Evolutionary conservation across 2,113 vertebrate species (phyloP).

Genomic region (Oncorhynchus masou): DNA sequence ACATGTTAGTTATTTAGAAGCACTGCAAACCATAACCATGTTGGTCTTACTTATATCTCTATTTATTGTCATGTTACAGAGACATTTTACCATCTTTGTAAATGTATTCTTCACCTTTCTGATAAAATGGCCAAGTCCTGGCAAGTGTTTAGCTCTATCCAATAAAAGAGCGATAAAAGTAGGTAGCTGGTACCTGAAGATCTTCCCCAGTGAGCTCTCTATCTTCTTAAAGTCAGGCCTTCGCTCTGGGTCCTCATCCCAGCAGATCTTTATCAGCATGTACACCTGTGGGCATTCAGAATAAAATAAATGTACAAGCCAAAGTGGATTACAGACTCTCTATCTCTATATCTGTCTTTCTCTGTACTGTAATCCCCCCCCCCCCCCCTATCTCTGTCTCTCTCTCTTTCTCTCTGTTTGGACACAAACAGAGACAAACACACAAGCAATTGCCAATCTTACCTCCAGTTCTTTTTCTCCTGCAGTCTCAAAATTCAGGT

Average conservation of each 20-base stretch:
- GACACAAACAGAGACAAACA: background rate
- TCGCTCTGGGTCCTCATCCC: slow-evolving; percentile 96
- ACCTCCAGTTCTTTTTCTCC: slow-evolving; percentile 88
- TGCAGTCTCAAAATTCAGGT: slow-evolving; percentile 79
- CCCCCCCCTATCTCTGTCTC: too few species aligned
- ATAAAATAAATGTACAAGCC: background rate
- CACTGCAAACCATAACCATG: too few species aligned
- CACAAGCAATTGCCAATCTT: slow-evolving; percentile 19
- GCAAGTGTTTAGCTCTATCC: too few species aligned
- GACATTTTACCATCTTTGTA: too few species aligned
- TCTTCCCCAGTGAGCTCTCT: slow-evolving; percentile 86
- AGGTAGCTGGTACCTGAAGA: slow-evolving; percentile 81
- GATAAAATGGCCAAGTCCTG: too few species aligned
- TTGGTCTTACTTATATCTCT: too few species aligned
- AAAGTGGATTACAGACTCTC: background rate
- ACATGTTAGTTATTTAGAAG: too few species aligned
- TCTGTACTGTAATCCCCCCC: too few species aligned
- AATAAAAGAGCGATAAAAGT: background rate
- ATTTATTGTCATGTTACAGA: too few species aligned
- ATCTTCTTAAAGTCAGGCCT: slow-evolving; percentile 96
- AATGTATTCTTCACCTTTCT: too few species aligned
- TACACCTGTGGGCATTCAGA: slow-evolving; percentile 68
- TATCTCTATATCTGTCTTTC: background rate
- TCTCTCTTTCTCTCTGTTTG: background rate
- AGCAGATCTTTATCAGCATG: slow-evolving; percentile 85